Conservation (phyloP, 2,888 invertebrate genomes). For the Norana najaformis region DNA sequence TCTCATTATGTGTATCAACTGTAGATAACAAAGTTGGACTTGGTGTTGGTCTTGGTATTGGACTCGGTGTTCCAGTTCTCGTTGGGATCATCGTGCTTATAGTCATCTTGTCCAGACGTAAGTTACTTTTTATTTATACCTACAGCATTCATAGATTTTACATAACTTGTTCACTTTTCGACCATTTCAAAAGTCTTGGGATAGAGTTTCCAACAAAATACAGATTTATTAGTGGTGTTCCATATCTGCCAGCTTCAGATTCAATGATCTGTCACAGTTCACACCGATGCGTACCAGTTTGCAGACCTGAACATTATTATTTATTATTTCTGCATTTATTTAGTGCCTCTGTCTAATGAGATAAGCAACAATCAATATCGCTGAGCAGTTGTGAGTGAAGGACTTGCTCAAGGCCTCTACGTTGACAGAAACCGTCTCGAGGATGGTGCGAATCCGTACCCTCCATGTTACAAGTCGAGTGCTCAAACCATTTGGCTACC, state of each 20-base stretch:
- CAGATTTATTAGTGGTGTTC: not conserved
- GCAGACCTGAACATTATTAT: not conserved
- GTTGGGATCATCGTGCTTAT: not conserved
- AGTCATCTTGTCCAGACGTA: not conserved
- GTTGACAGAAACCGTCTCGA: no score
- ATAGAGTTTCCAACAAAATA: not conserved
- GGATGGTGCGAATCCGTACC: no score
- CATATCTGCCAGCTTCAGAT: not conserved
- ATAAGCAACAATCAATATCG: no score
- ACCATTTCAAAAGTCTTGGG: not conserved
- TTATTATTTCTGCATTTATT: no score
- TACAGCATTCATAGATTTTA: not conserved
- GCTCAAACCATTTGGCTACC: no score
- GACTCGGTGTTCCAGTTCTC: not conserved
- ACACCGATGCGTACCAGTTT: not conserved
- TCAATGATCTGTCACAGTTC: not conserved
- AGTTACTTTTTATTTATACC: not conserved
- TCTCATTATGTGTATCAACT: no score
- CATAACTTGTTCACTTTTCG: no score
- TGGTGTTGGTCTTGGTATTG: not conserved
- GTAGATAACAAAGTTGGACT: not conserved
- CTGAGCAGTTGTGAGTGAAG: no score
- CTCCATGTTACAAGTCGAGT: no score
- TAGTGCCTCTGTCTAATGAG: no score
- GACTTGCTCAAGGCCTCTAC: no score